Evolutionary conservation across 2,888 invertebrate genomes (phyloP), one percentile per base, ranked within the genome.

Genomic region (Malacosoma neustria): DNA sequence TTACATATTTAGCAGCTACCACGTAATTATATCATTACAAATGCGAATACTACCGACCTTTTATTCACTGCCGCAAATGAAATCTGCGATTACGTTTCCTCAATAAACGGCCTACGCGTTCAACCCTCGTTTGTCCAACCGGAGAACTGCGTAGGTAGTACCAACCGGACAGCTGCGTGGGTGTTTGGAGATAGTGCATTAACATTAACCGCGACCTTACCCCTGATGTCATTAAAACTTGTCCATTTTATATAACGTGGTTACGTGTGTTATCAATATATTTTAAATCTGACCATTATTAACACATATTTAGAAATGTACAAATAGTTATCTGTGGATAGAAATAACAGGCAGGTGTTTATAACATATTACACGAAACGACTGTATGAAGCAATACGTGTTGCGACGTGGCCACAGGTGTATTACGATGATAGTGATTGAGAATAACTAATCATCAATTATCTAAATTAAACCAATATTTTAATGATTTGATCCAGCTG

Each of bases 121-220:
- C 22, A 22, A 22, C 5, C 5, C 22, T 22, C 22, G 9, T 22
- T 22, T 9, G 6, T 22, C 22, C 4, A n/a, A n/a, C n/a, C 22
- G 9, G 22, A 22, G 22, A 22, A 39, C 48, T 47, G 42, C 46
- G 44, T 43, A 44, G 42, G 39, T 49, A 49, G 46, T 43, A 43
- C 46, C 38, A 48, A 34, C 43, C 47, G 42, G 38, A 39, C 46
- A 32, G 34, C 34, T 46, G 58, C 49, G 65, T 53, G 46, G 57
- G 62, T 52, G 57, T 46, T 9, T 47, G 40, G 40, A 46, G 43
- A 46, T 48, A 22, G 51, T 42, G 48, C 35, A 45, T 55, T 49
- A 47, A 40, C 41, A 51, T 53, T 50, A 52, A 43, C 42, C 42
- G 46, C 45, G 39, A 45, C 41, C 39, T 37, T 46, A 39, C 43